Base-by-base conservation (phyloP, 2,888 invertebrate species). In the Chrysodeixis includens region DNA sequence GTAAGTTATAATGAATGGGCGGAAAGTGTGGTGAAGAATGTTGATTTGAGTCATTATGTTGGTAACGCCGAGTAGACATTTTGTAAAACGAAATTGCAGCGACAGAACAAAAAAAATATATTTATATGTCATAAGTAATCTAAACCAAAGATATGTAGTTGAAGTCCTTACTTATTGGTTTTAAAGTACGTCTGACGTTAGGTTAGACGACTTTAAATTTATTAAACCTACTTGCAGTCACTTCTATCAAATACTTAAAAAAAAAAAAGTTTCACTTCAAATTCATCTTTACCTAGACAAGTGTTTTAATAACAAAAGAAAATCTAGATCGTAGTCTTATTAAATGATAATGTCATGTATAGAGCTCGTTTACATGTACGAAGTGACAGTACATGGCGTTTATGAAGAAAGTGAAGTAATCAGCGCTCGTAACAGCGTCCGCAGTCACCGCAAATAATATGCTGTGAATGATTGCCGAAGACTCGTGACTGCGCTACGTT, bases 351-450 rank as follows among this genome's bases (percentile, higher is more conserved):
- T 56, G 35, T 16, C 40, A 49, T 56, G 52, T 3, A 54, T 60
- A 46, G 22, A 49, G 52, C 51, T 57, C 53, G 49, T 58, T 56
- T 56, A 61, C 46, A 65, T 65, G 57, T 61, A 64, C 12, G 16
- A 58, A 54, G 44, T 40, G 6, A 49, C 63, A 60, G 71, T 63
- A 69, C 63, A 68, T 61, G 69, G 68, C 61, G 70, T 75, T 76
- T 74, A 78, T 74, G 67, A 88, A 83, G 90, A 92, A 92, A 92
- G 92, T 86, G 84, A 87, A 84, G 86, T 86, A 89, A 92, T 89
- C 83, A 80, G 78, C 65, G 79, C 75, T 62, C 51, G 82, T 87
- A 86, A 88, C 85, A 82, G 81, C 77, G 81, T 81, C 68, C 74
- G 76, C 74, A 56, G 74, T 70, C 82, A 86, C 91, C 89, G 84